Evolutionary conservation across 2,888 invertebrate species (phyloP), one percentile per base, ranked within the genome.

Genomic region (Chloroclystis v-ata): DNA sequence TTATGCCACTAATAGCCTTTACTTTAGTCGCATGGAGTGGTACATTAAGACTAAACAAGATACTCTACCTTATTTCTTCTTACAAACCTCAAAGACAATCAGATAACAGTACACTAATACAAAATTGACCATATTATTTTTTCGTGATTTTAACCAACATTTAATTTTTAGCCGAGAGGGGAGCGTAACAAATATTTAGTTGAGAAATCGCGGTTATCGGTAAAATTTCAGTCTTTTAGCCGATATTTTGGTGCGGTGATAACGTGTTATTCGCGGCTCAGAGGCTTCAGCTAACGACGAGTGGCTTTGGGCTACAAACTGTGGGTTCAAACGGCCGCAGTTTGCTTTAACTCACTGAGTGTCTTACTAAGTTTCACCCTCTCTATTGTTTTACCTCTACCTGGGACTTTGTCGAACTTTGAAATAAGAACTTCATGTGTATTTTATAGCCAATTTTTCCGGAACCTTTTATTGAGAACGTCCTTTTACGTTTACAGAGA

Each of bases 151-250:
- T 82, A 81, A 81, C 72, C 7, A 78, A 80, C 76, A 78, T 85
- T 88, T 84, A 66, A 78, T 85, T 89, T 83, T 78, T 88, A 87
- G 87, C 81, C 72, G 85, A 72, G 84, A 86, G 88, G 82, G 86
- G 83, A 82, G 78, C 85, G 65, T 87, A 85, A 71, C 70, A 65
- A 78, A 74, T 81, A 81, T 67, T 74, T 71, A 66, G 54, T 80
- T 78, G 74, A 74, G 72, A 67, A 71, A 72, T 78, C 75, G 65
- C 69, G 68, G 63, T 58, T 55, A 77, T 78, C 80, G 87, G 88
- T 88, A 88, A 87, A 75, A 72, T 56, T 67, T 60, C 60, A 63
- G 72, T 75, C 65, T 65, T 69, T 43, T 54, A 71, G 74, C 75
- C 73, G 69, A 56, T 56, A 39, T 46, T 39, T 54, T 61, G 9